Conservation (phyloP, 2,797 vertebrate species). For the Oophaga sylvatica region DNA sequence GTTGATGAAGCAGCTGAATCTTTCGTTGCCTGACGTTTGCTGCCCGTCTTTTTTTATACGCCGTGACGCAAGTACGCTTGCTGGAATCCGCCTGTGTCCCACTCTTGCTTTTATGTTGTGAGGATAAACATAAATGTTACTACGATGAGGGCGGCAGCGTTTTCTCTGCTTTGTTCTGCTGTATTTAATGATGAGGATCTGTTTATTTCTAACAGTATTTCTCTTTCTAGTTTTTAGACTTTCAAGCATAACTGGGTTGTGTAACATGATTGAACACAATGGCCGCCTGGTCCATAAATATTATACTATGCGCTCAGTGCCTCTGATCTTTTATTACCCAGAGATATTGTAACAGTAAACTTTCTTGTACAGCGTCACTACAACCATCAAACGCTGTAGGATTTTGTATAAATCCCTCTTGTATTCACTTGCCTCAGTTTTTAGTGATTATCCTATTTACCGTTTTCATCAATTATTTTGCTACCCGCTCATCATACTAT, state of each 20-base stretch:
- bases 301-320: neutral
- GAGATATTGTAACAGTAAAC: neutral
- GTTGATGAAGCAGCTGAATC: neutral
- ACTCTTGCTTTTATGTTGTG: neutral
- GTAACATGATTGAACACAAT: neutral
- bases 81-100: neutral
- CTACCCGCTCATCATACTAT: neutral
- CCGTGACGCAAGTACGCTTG: neutral
- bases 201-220: neutral
- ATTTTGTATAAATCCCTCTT: neutral
- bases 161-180: neutral
- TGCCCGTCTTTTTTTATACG: neutral
- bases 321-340: conserved; percentile 46
- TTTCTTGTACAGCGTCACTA: conserved; percentile 1
- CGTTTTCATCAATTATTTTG: neutral
- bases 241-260: neutral
- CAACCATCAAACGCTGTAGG: neutral
- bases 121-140: neutral
- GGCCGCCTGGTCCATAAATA: conserved; percentile 23
- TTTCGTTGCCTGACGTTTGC: neutral
- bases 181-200: conserved; percentile 1
- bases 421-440: too few relatives aligned
- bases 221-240: neutral
- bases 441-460: neutral
- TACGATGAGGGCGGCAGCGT: neutral